Evolutionary conservation across 2,797 vertebrate genomes (phyloP).

Genomic region (Chloroceryle amazona): DNA sequence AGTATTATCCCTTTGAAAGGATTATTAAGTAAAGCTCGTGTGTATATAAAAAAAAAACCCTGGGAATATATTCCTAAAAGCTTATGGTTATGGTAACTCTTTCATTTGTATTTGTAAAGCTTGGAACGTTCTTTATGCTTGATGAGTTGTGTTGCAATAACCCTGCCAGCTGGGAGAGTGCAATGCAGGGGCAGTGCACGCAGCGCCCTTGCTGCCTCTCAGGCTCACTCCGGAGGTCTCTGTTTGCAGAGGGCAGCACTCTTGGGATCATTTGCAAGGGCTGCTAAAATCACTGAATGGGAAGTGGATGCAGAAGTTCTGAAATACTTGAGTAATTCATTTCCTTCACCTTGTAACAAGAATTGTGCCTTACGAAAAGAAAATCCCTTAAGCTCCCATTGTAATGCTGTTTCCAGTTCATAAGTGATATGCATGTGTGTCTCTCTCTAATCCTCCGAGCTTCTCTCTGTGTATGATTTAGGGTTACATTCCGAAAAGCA

Average conservation of each 20-base stretch:
- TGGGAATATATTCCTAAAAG: constrained; percentile 51
- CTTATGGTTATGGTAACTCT: neutral
- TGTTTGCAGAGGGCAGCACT: constrained; percentile 18
- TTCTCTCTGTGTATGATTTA: constrained; percentile 97
- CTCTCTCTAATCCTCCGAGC: constrained; percentile 94
- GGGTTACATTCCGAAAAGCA: constrained; percentile 99
- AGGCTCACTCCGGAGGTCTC: constrained; percentile 6
- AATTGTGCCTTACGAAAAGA: constrained; percentile 71
- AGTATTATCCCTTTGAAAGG: neutral
- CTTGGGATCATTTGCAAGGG: constrained; percentile 34
- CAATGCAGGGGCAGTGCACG: neutral
- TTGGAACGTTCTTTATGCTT: neutral
- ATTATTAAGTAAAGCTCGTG: neutral
- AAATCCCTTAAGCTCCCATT: constrained; percentile 75
- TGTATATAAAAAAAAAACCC: neutral
- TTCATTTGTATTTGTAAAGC: constrained; percentile 1
- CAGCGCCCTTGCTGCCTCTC: neutral
- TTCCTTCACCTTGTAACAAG: constrained; percentile 70
- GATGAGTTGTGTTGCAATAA: constrained; percentile 11
- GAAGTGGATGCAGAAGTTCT: constrained; percentile 48
- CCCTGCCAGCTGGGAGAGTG: neutral
- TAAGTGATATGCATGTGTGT: constrained; percentile 84
- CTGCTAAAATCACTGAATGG: constrained; percentile 32
- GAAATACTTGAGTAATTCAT: constrained; percentile 52
- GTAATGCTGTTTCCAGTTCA: constrained; percentile 84